Conservation (phyloP, 2,113 vertebrate species). For the Larimichthys polyactis region DNA sequence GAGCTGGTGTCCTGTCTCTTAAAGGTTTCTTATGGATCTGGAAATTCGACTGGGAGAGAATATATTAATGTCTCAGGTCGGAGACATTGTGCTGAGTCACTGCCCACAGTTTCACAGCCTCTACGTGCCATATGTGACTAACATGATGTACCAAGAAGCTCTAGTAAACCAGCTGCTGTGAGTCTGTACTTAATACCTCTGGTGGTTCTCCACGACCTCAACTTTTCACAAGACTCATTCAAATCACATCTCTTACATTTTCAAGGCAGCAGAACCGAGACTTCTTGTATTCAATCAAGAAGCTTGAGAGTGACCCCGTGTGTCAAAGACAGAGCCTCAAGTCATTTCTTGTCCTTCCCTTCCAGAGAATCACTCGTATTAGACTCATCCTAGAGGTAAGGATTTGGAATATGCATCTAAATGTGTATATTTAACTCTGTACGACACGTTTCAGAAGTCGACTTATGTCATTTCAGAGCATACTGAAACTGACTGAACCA, state of each 20-base stretch:
- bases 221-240: neutral
- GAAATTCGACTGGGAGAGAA: constrained; percentile 78
- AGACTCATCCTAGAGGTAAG: constrained; percentile 86
- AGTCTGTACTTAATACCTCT: constrained; percentile 23
- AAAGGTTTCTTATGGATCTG: constrained; percentile 84
- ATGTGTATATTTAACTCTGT: neutral
- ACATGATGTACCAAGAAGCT: constrained; percentile 88
- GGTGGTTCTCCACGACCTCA: neutral
- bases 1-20: neutral
- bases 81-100: constrained; percentile 82
- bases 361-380: constrained; percentile 86
- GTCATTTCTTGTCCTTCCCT: constrained; percentile 88
- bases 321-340: constrained; percentile 86
- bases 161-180: constrained; percentile 82
- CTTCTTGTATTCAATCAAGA: constrained; percentile 78
- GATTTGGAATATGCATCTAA: neutral
- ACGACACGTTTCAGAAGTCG: neutral
- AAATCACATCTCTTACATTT: neutral
- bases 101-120: constrained; percentile 71
- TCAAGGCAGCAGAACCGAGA: constrained; percentile 78
- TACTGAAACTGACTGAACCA: constrained; percentile 74
- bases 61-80: constrained; percentile 77
- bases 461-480: constrained; percentile 70
- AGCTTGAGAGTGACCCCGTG: constrained; percentile 80
- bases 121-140: constrained; percentile 86